Evolutionary conservation across 2,113 vertebrate genomes (phyloP).

Genomic region (Zeus faber): DNA sequence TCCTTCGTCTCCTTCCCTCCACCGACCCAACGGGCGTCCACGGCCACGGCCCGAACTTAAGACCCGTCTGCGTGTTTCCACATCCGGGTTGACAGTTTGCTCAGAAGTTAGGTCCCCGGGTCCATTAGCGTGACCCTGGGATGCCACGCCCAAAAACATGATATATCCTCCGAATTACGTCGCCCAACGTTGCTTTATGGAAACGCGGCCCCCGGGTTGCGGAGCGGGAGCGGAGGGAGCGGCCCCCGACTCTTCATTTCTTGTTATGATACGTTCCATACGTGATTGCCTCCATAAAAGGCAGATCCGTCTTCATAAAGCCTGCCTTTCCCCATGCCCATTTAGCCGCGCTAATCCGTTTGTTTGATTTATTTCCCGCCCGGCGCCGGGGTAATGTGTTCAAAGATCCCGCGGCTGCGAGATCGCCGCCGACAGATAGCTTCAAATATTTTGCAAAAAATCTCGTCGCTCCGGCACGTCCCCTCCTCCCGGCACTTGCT

Average conservation of each 20-base stretch:
- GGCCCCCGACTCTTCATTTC: conserved; percentile 68
- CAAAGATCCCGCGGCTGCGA: conserved; percentile 61
- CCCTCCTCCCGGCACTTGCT: conserved; percentile 54
- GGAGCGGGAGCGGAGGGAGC: conserved; percentile 63
- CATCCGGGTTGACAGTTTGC: too few species aligned
- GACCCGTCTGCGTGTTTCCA: too few species aligned
- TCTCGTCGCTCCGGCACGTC: conserved; percentile 59
- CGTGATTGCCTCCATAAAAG: conserved; percentile 72
- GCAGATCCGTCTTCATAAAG: conserved; percentile 74
- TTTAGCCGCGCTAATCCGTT: conserved; percentile 74
- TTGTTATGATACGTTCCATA: conserved; percentile 78
- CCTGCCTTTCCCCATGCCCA: conserved; percentile 66
- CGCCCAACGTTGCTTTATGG: conserved; percentile 77
- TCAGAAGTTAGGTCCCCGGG: too few species aligned
- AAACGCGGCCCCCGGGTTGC: conserved; percentile 71
- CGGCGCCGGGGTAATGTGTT: conserved; percentile 68
- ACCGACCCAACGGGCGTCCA: too few species aligned
- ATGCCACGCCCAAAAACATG: too few species aligned
- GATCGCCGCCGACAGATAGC: conserved; percentile 65
- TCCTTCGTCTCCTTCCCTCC: too few species aligned
- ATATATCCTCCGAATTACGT: too few species aligned
- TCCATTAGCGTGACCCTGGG: too few species aligned
- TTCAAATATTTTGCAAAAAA: conserved; percentile 50
- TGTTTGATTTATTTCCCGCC: conserved; percentile 75
- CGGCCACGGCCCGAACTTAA: too few species aligned